Conservation (phyloP, 2,888 invertebrate genomes). For the Melanostoma scalare region DNA sequence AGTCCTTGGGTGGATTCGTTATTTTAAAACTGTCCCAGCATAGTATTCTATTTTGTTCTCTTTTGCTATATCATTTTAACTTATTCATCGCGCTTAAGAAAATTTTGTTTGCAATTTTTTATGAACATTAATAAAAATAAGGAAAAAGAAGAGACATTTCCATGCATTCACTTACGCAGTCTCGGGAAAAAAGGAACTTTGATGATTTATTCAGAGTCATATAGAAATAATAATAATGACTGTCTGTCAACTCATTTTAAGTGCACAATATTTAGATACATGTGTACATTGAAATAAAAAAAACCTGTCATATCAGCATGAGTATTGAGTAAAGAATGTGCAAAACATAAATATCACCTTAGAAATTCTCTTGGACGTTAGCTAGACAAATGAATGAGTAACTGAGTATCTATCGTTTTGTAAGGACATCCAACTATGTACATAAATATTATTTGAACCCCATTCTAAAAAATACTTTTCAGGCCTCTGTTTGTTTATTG, state of each 20-base stretch:
- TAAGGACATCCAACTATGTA: too few relatives aligned
- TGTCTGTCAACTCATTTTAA: slow-evolving; percentile 39
- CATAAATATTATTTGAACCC: too few relatives aligned
- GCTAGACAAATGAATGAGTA: too few relatives aligned
- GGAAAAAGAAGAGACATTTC: not conserved
- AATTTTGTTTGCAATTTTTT: slow-evolving; percentile 26
- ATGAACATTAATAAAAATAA: slow-evolving; percentile 18
- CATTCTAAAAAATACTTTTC: too few relatives aligned
- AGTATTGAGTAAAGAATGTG: too few relatives aligned
- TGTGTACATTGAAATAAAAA: too few relatives aligned
- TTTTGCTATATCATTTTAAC: slow-evolving; percentile 15
- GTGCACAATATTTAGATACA: slow-evolving; percentile 2
- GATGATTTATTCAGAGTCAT: slow-evolving; percentile 47
- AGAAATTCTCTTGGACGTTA: too few relatives aligned
- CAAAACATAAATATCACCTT: too few relatives aligned
- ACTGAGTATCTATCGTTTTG: too few relatives aligned
- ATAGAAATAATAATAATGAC: slow-evolving; percentile 31
- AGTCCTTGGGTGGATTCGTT: slow-evolving; percentile 33
- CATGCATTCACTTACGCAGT: not conserved
- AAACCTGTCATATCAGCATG: too few relatives aligned
- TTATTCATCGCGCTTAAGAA: slow-evolving; percentile 29
- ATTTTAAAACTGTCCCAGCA: slow-evolving; percentile 9
- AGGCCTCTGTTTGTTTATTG: too few relatives aligned
- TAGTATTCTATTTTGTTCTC: slow-evolving; percentile 1
- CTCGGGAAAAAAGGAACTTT: slow-evolving; percentile 28